Evolutionary conservation across 2,888 invertebrate genomes (phyloP), one percentile per base, ranked within the genome.

Genomic region (Erebia aethiops): DNA sequence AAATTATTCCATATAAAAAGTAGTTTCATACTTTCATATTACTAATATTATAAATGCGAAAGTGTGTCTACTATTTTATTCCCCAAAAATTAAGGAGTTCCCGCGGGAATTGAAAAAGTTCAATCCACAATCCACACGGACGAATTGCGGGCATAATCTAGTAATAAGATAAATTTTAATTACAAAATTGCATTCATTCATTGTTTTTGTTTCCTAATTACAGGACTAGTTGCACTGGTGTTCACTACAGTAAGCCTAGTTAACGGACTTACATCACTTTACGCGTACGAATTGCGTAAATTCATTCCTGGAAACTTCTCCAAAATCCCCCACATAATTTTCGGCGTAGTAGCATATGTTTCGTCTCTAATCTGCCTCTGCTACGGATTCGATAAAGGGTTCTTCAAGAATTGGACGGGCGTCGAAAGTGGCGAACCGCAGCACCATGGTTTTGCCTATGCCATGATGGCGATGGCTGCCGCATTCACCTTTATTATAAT

Each of bases 221-320:
- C 82, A 87, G 88, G 77, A n/a, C 78, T 88, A 2, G 83, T 87
- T 13, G 88, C 89, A 0, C 67, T 88, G 58, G 82, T 88, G 13
- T 87, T 87, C 72, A 88, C 88, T 16, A 72, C 79, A 3, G 83
- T 83, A 18, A 80, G 85, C 60, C 76, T 89, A 14, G 77, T 89
- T 65, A 89, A 87, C 61, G 89, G 89, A 0, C 16, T 87, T 0
- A 66, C 84, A n/a, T 86, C 89, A 1, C 81, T 87, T 14, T 89
- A 84, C 78, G 84, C 86, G 1, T 80, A 78, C 62, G 87, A 88
- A 71, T 76, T 85, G 14, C 79, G 87, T 10, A 79, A 75, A 46
- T 79, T 75, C 67, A 68, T 88, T 13, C 84, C 84, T 8, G 79
- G 77, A 2, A 87, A 82, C 69, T 58, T 86, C 14, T 84, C 86